phyloP scores from a whole-genome alignment of 2,888 invertebrate species.

The Slavum lentiscoides region DNA sequence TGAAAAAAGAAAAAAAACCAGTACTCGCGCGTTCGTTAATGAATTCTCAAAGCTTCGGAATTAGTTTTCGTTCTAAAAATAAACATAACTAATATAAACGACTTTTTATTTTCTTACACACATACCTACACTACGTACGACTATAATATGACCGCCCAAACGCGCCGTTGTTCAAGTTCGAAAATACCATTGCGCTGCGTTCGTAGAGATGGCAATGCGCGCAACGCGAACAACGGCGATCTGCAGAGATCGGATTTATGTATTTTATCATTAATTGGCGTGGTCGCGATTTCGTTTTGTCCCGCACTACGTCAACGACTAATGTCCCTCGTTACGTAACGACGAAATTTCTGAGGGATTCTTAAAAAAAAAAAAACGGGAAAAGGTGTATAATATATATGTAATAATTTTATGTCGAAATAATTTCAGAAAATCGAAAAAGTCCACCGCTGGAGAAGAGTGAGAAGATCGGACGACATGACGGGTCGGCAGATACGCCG shows the following conservation, averaged over 20 bases:
- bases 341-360: too few relatives aligned
- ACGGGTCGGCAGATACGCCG: slow-evolving; percentile 45
- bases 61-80: slow-evolving; percentile 9
- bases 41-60: neutral
- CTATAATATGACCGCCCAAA: neutral
- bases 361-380: too few relatives aligned
- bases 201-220: too few relatives aligned
- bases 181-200: neutral
- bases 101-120: neutral
- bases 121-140: neutral
- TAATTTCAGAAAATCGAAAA: slow-evolving; percentile 20
- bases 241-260: too few relatives aligned
- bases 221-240: too few relatives aligned
- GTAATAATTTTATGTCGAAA: neutral
- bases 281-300: too few relatives aligned
- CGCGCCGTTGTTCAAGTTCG: neutral
- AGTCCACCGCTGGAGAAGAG: neutral
- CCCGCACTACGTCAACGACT: too few relatives aligned
- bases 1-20: too few relatives aligned
- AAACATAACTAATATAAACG: neutral
- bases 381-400: too few relatives aligned
- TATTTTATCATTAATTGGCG: too few relatives aligned
- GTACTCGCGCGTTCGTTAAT: neutral
- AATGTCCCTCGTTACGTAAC: too few relatives aligned
- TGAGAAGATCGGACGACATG: neutral